A percentile compares a stretch with the other conserved stretches of the same genome.
Evolutionary conservation across 1,140 invertebrate genomes (phyloP).

Genomic region (Trachymyrmex septentrionalis): DNA sequence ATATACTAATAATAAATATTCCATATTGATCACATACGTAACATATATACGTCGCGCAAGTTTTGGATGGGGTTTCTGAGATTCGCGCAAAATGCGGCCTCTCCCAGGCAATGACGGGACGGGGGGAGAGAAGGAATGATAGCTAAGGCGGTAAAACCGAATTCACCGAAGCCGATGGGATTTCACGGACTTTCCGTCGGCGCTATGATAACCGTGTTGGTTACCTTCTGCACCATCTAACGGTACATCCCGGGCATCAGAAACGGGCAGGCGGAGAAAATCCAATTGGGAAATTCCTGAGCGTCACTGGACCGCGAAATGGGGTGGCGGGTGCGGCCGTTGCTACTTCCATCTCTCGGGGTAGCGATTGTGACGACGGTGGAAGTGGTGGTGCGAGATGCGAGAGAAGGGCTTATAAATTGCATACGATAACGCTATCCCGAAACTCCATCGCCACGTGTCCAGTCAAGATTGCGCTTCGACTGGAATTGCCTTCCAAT

Average conservation of each 20-base stretch:
- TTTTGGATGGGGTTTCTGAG: conserved; percentile 62
- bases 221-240: conserved; percentile 84
- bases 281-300: conserved; percentile 86
- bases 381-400: conserved; percentile 74
- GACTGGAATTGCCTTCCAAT: conserved; percentile 80
- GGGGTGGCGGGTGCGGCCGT: conserved; percentile 81
- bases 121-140: conserved; percentile 9
- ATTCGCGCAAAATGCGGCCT: conserved; percentile 65
- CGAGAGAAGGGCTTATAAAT: conserved; percentile 83
- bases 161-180: conserved; percentile 75
- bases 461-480: conserved; percentile 80
- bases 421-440: conserved; percentile 82
- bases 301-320: conserved; percentile 85
- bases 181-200: conserved; percentile 69
- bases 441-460: conserved; percentile 69
- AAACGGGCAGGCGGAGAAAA: conserved; percentile 83
- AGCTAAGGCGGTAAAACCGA: conserved; percentile 72
- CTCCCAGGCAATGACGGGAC: conserved; percentile 25
- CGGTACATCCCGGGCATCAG: conserved; percentile 78
- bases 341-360: conserved; percentile 81
- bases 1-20: conserved; percentile 16
- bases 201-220: conserved; percentile 78
- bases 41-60: background rate
- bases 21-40: conserved; percentile 17
- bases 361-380: conserved; percentile 75